These are phyloP conservation scores for Chloroclysta siterata DNA, from an alignment of 2,888 invertebrate species.

Conservation along the genomic window DNA sequence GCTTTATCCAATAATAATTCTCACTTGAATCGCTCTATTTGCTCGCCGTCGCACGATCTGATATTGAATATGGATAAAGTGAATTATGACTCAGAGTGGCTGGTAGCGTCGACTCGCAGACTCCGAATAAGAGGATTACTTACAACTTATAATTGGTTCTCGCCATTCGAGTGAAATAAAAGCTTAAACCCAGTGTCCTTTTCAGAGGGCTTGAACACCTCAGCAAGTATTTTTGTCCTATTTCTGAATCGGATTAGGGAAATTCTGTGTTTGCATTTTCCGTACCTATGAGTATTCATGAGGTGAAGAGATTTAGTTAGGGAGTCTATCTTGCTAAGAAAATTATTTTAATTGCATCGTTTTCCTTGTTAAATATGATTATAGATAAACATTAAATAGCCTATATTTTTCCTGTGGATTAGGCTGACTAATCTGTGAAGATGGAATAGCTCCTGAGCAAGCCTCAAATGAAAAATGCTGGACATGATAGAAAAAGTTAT, in stretches of 20 bases:
- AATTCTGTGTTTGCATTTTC: conserved; percentile 31
- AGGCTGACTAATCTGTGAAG: too few species aligned
- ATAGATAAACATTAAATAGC: too few species aligned
- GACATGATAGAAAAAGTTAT: too few species aligned
- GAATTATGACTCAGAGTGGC: conserved; percentile 78
- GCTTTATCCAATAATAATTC: conserved; percentile 83
- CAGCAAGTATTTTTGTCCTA: conserved; percentile 53
- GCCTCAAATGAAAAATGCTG: too few species aligned
- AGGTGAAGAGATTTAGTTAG: conserved; percentile 7
- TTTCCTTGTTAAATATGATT: neutral
- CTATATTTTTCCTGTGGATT: too few species aligned
- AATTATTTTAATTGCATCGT: neutral
- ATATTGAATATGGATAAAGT: conserved; percentile 84
- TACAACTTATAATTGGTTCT: conserved; percentile 83
- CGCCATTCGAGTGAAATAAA: conserved; percentile 73
- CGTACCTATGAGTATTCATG: conserved; percentile 14
- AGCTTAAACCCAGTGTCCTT: conserved; percentile 60
- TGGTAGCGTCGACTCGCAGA: conserved; percentile 73
- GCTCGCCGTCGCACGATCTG: conserved; percentile 79
- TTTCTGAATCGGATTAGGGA: conserved; percentile 55
- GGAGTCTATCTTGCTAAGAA: conserved; percentile 2
- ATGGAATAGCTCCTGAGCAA: too few species aligned
- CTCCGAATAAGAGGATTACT: conserved; percentile 79
- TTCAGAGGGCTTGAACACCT: conserved; percentile 51
- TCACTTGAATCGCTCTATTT: conserved; percentile 83